phyloP scores from a whole-genome alignment of 2,113 vertebrate species.

The Loxodonta africana region DNA sequence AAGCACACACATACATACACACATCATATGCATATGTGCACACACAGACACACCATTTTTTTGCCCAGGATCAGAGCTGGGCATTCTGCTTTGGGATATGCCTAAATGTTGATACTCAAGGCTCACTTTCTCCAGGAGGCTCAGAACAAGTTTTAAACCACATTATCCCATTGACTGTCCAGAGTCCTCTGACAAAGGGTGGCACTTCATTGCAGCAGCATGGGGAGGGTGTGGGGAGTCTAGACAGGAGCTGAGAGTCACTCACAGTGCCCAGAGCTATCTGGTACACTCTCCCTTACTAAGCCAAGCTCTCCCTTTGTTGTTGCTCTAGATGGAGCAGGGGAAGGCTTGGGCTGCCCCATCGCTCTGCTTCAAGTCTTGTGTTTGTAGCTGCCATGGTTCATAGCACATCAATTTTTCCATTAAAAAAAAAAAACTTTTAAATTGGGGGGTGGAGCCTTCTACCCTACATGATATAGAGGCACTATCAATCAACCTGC shows the following conservation, averaged over 20 bases:
- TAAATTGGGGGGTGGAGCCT: background rate
- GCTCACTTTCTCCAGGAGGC: background rate
- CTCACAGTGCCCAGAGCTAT: background rate
- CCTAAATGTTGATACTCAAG: background rate
- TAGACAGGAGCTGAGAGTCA: background rate
- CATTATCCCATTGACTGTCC: background rate
- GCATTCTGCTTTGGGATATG: background rate
- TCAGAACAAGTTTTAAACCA: constrained; percentile 14
- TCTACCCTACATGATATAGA: background rate
- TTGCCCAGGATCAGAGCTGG: background rate
- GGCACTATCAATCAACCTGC: background rate
- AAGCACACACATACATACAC: background rate
- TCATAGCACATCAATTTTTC: background rate
- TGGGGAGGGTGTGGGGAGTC: background rate
- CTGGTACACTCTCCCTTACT: background rate
- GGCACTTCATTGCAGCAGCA: background rate
- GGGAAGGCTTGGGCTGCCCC: background rate
- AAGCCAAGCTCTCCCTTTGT: background rate
- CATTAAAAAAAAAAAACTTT: constrained; percentile 2
- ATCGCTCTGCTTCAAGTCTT: background rate
- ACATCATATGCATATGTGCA: too few relatives aligned
- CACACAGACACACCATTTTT: background rate
- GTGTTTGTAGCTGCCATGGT: background rate
- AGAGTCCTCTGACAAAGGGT: background rate
- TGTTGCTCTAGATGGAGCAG: background rate